phyloP scores from a whole-genome alignment of 2,113 vertebrate species.

The Tichodroma muraria region DNA sequence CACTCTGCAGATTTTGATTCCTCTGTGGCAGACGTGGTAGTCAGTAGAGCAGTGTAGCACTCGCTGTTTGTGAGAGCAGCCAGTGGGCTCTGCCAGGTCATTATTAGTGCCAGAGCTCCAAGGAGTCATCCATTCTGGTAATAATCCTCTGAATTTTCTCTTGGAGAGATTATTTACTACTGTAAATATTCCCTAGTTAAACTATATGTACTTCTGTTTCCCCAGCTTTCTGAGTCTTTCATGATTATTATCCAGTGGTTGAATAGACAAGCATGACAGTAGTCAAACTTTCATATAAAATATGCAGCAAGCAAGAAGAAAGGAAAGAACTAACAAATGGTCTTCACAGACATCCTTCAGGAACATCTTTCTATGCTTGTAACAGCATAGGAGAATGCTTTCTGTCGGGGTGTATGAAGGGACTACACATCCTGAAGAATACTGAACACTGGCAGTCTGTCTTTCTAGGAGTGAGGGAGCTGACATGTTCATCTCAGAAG shows the following conservation, averaged over 20 bases:
- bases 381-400: background rate
- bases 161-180: background rate
- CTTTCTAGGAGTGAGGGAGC: background rate
- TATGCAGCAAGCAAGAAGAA: background rate
- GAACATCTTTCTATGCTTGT: background rate
- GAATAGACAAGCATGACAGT: background rate
- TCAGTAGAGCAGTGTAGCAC: background rate
- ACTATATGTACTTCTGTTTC: background rate
- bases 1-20: rapidly evolving
- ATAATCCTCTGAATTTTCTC: background rate
- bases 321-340: background rate
- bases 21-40: rapidly evolving
- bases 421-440: background rate
- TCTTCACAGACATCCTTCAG: background rate
- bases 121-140: background rate
- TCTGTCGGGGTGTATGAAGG: background rate
- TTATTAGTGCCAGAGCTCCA: background rate
- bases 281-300: background rate
- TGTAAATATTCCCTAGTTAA: background rate
- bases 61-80: background rate
- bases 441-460: background rate
- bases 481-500: background rate
- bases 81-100: background rate
- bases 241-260: background rate
- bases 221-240: background rate